Evolutionary conservation across 2,797 vertebrate species (phyloP).

Genomic region (Macrochelys suwanniensis): DNA sequence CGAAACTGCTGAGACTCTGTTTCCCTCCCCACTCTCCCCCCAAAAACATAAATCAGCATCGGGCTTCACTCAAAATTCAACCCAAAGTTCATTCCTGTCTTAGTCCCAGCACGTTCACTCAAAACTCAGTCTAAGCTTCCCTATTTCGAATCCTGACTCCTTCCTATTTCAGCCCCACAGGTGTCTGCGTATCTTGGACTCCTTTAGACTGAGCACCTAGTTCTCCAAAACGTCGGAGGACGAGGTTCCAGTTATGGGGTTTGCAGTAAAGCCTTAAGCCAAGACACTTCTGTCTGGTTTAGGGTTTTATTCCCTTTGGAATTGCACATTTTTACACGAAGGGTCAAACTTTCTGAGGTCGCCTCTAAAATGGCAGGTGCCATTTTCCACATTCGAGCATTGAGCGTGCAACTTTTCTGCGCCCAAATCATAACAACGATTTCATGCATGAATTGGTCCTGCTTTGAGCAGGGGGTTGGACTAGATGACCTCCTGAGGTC

Average conservation of each 20-base stretch:
- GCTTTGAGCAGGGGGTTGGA: too few species aligned
- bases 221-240: slow-evolving; percentile 11
- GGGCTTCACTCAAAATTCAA: background rate
- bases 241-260: background rate
- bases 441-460: background rate
- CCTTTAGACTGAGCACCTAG: background rate
- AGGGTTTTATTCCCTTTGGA: slow-evolving; percentile 51
- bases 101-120: slow-evolving; percentile 60
- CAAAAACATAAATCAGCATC: background rate
- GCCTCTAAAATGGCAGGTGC: slow-evolving; percentile 11
- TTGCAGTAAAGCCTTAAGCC: slow-evolving; percentile 47
- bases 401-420: slow-evolving; percentile 32
- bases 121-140: slow-evolving; percentile 18
- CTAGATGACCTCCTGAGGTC: too few species aligned
- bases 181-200: background rate
- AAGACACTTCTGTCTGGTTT: slow-evolving; percentile 51
- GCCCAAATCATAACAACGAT: background rate
- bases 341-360: slow-evolving; percentile 47
- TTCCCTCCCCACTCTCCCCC: background rate
- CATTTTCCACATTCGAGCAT: slow-evolving; percentile 42
- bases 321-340: background rate
- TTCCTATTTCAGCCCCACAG: background rate
- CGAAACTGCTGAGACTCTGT: background rate
- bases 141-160: background rate
- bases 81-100: slow-evolving; percentile 15